A percentile compares a stretch with the other conserved stretches of the same genome.
phyloP scores from a whole-genome alignment of 1,140 invertebrate species.

The Zaprionus taronus region DNA sequence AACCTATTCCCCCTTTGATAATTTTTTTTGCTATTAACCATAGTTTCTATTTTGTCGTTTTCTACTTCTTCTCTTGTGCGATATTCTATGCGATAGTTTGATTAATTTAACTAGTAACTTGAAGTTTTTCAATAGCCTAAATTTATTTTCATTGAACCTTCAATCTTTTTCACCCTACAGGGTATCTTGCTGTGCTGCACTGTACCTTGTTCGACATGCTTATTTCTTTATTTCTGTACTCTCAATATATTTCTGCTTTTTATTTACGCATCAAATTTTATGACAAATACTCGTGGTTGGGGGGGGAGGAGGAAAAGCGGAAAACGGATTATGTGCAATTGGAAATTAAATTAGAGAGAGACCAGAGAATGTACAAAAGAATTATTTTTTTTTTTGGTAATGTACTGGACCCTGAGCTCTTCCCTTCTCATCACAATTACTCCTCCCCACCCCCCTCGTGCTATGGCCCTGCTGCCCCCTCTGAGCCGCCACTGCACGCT shows the following conservation, averaged over 20 bases:
- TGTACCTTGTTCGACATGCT: background rate
- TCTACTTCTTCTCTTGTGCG: no score
- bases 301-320: conserved; percentile 17
- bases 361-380: conserved; percentile 32
- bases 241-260: conserved; percentile 45
- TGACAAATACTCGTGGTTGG: conserved; percentile 64
- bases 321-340: conserved; percentile 81
- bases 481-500: background rate
- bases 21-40: no score
- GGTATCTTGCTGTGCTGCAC: background rate
- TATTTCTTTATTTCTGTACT: conserved; percentile 14
- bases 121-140: no score
- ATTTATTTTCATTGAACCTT: background rate
- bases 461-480: background rate
- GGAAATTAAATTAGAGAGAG: conserved; percentile 75
- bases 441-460: background rate
- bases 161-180: background rate
- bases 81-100: no score
- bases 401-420: background rate
- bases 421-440: background rate
- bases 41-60: no score
- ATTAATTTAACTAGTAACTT: no score
- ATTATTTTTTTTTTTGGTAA: background rate
- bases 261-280: conserved; percentile 80
- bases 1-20: no score